phyloP scores from a whole-genome alignment of 2,113 vertebrate species.

The Microcebus murinus region DNA sequence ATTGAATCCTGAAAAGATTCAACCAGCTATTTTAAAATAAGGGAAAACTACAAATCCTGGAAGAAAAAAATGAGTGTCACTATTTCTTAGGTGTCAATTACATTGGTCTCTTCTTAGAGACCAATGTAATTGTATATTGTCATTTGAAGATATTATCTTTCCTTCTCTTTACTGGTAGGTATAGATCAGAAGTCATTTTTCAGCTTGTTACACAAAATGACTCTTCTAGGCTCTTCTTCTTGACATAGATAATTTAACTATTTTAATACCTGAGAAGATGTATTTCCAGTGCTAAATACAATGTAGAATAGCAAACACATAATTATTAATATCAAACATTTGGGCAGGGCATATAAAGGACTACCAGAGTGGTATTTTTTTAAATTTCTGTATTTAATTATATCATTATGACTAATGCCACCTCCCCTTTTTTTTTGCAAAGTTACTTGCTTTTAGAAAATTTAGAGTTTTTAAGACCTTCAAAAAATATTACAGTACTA shows the following conservation, averaged over 20 bases:
- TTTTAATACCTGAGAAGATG: conserved; percentile 19
- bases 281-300: background rate
- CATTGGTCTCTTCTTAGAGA: background rate
- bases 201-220: background rate
- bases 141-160: background rate
- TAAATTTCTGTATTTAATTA: background rate
- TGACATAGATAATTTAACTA: conserved; percentile 29
- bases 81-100: conserved; percentile 28
- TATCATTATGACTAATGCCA: background rate
- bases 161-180: background rate
- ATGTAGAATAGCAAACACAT: background rate
- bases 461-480: conserved; percentile 11
- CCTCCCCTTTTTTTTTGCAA: background rate
- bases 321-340: conserved; percentile 12
- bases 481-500: background rate
- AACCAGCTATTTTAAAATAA: conserved; percentile 41
- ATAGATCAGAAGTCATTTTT: background rate
- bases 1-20: conserved; percentile 15
- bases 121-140: background rate
- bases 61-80: background rate
- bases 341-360: background rate
- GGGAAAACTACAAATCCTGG: background rate
- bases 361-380: background rate
- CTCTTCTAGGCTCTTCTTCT: background rate
- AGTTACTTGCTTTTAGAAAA: background rate